phyloP scores from a whole-genome alignment of 2,888 invertebrate species.

The Drosophila monieri region DNA sequence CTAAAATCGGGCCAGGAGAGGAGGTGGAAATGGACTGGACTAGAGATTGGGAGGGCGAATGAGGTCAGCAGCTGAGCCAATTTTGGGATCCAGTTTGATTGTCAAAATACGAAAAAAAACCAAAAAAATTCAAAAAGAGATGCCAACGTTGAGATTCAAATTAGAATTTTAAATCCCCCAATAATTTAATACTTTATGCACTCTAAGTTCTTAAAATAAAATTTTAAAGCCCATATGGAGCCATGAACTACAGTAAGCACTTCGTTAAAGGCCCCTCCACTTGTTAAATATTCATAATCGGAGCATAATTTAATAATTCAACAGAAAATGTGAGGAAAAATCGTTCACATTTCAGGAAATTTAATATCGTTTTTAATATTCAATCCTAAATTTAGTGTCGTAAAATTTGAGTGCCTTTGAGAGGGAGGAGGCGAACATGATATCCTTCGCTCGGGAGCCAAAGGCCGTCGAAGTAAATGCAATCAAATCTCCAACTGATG shows the following conservation, averaged over 20 bases:
- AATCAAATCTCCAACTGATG: slow-evolving; percentile 71
- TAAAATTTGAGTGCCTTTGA: slow-evolving; percentile 61
- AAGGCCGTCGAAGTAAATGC: slow-evolving; percentile 52
- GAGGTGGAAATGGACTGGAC: slow-evolving; percentile 26
- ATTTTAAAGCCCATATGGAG: slow-evolving; percentile 15
- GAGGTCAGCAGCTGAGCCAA: slow-evolving; percentile 31
- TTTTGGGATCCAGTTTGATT: slow-evolving; percentile 20
- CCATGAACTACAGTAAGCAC: slow-evolving; percentile 4
- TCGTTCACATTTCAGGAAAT: slow-evolving; percentile 33
- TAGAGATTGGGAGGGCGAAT: slow-evolving; percentile 8
- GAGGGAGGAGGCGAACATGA: slow-evolving; percentile 12
- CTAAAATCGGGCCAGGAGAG: neutral
- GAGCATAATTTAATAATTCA: slow-evolving; percentile 62
- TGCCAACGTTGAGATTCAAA: neutral
- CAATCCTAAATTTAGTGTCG: slow-evolving; percentile 60
- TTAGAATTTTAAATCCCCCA: too few relatives aligned
- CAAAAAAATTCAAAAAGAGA: slow-evolving; percentile 13
- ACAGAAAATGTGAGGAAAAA: slow-evolving; percentile 34
- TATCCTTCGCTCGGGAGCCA: slow-evolving; percentile 20
- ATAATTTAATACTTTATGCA: slow-evolving; percentile 10
- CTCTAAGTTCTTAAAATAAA: slow-evolving; percentile 5
- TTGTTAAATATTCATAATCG: slow-evolving; percentile 48
- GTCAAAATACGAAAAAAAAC: slow-evolving; percentile 11
- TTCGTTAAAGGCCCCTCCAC: slow-evolving; percentile 15
- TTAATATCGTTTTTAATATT: slow-evolving; percentile 66